Base-by-base conservation (phyloP, 2,888 invertebrate genomes). In the Siphlonurus alternatus region DNA sequence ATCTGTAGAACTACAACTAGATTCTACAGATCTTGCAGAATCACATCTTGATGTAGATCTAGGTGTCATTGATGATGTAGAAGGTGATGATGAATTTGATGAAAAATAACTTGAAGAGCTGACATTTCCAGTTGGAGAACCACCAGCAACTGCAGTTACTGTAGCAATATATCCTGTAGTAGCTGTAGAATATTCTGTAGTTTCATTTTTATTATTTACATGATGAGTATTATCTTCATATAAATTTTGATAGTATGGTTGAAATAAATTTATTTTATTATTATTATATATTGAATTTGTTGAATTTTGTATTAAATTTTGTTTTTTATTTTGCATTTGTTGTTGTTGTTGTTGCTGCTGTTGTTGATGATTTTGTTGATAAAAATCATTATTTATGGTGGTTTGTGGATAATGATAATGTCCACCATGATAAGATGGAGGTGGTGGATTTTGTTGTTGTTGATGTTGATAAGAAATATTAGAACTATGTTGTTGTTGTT, bases 21-120 rank as follows among this genome's bases (percentile, higher is more conserved):
- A 81, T 71, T 82, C 82, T 56, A 82, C 83, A 54, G 82, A 81
- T 56, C 81, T 77, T 64, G 79, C 81, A 64, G 81, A 81, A 71
- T 82, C 81, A 72, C 81, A 80, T 63, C 81, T 76, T 63, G 74
- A 66, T 15, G 65, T 61, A 23, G 66, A 54, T 56, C 66, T 59
- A 1, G 64, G 64, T 18, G 61, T 23, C 23, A 15, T 22, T 5
- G 61, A 7, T 15, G 61, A n/a, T 59, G 59, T 10, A 15, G 20
- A 20, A 15, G 20, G 19, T 19, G 59, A 59, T 20, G 20, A 59
- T 15, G 10, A 18, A 20, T 7, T 18, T 7, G 20, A 20, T 15
- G 24, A 61, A 23, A 23, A 61, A 22, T 22, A 15, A 23, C 23
- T 23, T 18, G 23, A 24, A 22, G 61, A 23, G 10, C 61, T 61